Percentiles rank a stretch among this genome's conserved stretches.
Conservation (phyloP, 2,797 vertebrate genomes). For the Ptychobarbus kaznakovi region DNA sequence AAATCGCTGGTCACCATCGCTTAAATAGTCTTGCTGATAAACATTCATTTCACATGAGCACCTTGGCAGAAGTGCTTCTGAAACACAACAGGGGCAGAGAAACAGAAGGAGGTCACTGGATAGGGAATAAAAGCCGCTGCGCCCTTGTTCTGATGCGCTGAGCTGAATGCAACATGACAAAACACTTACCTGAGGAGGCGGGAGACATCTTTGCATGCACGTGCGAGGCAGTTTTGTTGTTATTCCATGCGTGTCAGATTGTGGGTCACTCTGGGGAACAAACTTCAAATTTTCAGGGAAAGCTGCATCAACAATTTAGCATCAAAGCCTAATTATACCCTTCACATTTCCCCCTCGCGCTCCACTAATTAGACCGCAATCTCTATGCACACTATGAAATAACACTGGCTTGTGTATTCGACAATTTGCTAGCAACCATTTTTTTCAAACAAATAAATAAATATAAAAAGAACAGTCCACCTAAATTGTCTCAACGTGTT, state of each 20-base stretch:
- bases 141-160: constrained; percentile 36
- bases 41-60: constrained; percentile 59
- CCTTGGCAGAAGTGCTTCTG: constrained; percentile 40
- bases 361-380: constrained; percentile 47
- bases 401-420: constrained; percentile 26
- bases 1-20: constrained; percentile 47
- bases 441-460: neutral
- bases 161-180: constrained; percentile 54
- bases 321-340: constrained; percentile 56
- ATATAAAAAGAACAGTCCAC: neutral
- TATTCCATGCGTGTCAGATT: constrained; percentile 53
- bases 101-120: constrained; percentile 44
- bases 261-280: constrained; percentile 46
- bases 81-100: constrained; percentile 30
- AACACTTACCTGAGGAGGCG: constrained; percentile 51
- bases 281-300: constrained; percentile 59
- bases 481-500: neutral
- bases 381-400: constrained; percentile 32
- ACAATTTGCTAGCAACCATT: constrained; percentile 10
- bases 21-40: constrained; percentile 59
- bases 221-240: constrained; percentile 52
- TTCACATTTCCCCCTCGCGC: constrained; percentile 14
- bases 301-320: constrained; percentile 60
- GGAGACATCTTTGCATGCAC: constrained; percentile 46
- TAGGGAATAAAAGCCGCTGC: constrained; percentile 30